Conservation (phyloP, 2,113 vertebrate genomes). For the Herpetotheres cachinnans region DNA sequence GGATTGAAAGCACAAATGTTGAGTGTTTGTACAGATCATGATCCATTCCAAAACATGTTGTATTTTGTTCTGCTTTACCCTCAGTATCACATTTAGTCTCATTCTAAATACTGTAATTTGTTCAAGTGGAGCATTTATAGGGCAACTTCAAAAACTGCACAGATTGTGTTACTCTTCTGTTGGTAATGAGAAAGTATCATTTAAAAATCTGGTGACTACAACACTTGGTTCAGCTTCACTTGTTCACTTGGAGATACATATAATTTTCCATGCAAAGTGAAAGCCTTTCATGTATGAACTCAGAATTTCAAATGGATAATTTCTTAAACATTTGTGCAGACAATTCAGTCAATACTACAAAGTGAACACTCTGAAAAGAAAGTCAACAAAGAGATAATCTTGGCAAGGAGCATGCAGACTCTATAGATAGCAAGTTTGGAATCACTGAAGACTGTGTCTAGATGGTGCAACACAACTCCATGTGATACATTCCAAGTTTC, state of each 20-base stretch:
- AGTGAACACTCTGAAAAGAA: neutral
- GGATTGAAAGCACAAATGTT: neutral
- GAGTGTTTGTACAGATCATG: neutral
- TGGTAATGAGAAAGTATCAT: neutral
- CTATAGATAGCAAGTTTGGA: neutral
- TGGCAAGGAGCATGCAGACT: neutral
- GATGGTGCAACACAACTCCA: neutral
- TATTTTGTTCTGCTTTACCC: neutral
- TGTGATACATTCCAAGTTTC: neutral
- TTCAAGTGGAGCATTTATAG: neutral
- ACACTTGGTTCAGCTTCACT: slow-evolving; percentile 23
- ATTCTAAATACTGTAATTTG: neutral
- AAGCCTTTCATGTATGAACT: neutral
- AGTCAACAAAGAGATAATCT: neutral
- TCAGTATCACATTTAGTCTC: neutral
- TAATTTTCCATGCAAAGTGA: neutral
- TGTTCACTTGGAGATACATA: neutral
- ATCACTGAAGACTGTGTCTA: neutral
- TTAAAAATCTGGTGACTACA: neutral
- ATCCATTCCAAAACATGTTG: neutral
- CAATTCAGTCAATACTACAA: neutral
- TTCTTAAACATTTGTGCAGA: neutral
- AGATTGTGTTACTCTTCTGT: slow-evolving; percentile 9
- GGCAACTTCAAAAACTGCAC: neutral
- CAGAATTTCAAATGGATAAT: neutral